Conservation (phyloP, 2,797 vertebrate species). For the Premnoplex brunnescens region DNA sequence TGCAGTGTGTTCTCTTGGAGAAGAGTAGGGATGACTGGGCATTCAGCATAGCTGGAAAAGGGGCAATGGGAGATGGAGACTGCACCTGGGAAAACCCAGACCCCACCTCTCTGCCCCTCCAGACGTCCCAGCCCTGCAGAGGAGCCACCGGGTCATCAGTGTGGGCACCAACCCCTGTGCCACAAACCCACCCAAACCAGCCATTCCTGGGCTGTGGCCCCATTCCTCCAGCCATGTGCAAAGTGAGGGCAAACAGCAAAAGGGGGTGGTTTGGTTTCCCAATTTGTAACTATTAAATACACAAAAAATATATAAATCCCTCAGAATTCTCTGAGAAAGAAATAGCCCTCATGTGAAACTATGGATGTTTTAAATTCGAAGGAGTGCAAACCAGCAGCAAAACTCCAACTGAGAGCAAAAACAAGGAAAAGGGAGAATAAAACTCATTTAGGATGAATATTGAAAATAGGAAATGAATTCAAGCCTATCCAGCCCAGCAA, state of each 20-base stretch:
- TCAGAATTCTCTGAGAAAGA: not conserved
- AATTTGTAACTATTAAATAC: not conserved
- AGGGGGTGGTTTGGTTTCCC: not conserved
- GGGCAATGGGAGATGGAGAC: not conserved
- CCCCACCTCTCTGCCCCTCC: not conserved
- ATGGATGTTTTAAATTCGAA: not conserved
- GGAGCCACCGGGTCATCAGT: not conserved
- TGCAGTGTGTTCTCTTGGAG: accelerated
- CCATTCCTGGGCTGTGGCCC: not conserved
- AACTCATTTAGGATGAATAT: not conserved
- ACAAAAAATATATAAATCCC: not conserved
- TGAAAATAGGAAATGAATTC: not conserved
- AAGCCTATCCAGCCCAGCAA: not conserved
- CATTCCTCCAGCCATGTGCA: not conserved
- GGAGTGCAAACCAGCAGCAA: not conserved
- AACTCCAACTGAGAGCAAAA: not conserved
- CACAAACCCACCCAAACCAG: not conserved
- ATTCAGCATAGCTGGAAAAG: not conserved
- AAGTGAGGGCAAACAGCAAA: not conserved
- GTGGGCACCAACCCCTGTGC: not conserved
- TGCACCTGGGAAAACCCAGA: not conserved
- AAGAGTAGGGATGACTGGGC: not conserved
- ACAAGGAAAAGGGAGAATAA: not conserved
- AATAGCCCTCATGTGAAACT: not conserved
- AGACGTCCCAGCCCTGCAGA: not conserved